Base-by-base conservation (phyloP, 2,113 vertebrate genomes). In the Epinephelus moara region DNA sequence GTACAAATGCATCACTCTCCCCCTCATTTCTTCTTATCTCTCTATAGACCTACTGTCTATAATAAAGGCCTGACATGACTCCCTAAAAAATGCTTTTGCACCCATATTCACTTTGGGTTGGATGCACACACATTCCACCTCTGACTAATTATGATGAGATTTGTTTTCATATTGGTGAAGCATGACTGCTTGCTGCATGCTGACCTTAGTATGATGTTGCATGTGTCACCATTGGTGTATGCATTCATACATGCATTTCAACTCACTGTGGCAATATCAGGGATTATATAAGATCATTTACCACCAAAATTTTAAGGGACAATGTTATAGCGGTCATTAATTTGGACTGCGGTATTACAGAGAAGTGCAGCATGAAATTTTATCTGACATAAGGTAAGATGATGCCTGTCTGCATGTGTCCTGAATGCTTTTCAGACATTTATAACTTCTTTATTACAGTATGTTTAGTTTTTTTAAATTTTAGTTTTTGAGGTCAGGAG, bases 401-500 rank as follows among this genome's bases (percentile, higher is more conserved):
- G 15, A 42, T 70, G 12, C 15, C 15, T 70, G 10, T 15, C 10
- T 74, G 40, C 12, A 61, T 50, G 57, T 63, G 12, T 52, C 42
- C 19, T 66, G 21, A 45, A 56, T 66, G n/a, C 6, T 78, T 27
- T 37, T 57, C 1, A 52, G 19, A 70, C 14, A 70, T 82, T 40
- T 40, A 40, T 67, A 45, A 60, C 2, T 15, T 14, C 4, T 67
- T 60, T 67, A 66, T 61, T 56, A 37, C 33, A 6, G 33, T 37
- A 4, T 42, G 18, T 75, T 64, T 78, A 40, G 11, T 27, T 64
- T 60, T 72, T 82, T 40, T 45, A 45, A 45, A 45, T 10, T 45
- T 45, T 45, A 45, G 42, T 12, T 45, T 45, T 45, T 68, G 42
- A 33, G 72, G 59, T 74, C 49, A 72, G 70, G 59, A 72, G 70